Base-by-base conservation (phyloP, 2,113 vertebrate genomes). In the Equus przewalskii region DNA sequence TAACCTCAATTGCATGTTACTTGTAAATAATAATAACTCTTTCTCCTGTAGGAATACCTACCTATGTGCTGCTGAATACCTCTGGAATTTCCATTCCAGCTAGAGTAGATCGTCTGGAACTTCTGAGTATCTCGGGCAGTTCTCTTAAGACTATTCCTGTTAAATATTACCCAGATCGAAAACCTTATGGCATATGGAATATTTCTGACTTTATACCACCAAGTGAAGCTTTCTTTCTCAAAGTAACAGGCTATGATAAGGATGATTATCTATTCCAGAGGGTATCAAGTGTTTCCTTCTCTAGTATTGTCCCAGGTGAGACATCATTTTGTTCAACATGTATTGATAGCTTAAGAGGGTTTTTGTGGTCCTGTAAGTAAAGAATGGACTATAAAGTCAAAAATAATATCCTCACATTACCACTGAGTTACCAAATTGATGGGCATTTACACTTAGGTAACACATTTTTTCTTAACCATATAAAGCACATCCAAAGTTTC, bases 261-360 rank as follows among this genome's bases (percentile, higher is more conserved):
- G 98, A 99, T 7, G 99, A 98, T 94, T 99, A 99, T 97, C 95
- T 99, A 76, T 99, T 99, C 96, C 99, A 99, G 98, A 99, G 99
- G 98, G 99, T 99, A 65, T 99, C 99, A 30, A 99, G 99, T 72
- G 99, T 99, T 95, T 99, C 99, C 0, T 99, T 99, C 98, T 99
- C 99, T 81, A 99, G 98, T 96, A 99, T 99, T 93, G 86, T 99
- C 46, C 99, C 99, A 98, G 99, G 99, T 99, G 96, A 99, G 99
- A 94, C 24, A 69, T 30, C 33, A 51, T 70, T 92, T 69, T 87
- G 96, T 81, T 79, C 3, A 60, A 6, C 44, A 26, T 14, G 5
- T 69, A 65, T n/a, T 26, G 21, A 58, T 56, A 49, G 26, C 24
- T 93, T 70, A 16, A 60, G 24, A 33, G 7, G 7, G 4, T 51